phyloP scores from a whole-genome alignment of 2,888 invertebrate species.

The Mesorhabditis spiculigera region DNA sequence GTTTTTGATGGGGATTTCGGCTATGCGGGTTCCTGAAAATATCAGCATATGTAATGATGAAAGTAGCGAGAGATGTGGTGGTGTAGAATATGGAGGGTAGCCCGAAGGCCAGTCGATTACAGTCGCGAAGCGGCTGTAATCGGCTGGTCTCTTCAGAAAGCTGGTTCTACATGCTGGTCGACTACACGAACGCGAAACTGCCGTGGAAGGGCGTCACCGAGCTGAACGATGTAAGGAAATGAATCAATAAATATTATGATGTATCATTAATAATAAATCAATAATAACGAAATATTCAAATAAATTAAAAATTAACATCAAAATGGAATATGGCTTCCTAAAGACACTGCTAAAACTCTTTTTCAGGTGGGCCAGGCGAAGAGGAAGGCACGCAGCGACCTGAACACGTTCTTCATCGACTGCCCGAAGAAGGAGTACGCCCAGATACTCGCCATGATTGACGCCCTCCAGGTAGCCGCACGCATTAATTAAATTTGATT shows the following conservation, averaged over 20 bases:
- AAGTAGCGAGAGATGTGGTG: no score
- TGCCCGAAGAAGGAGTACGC: conserved; percentile 28
- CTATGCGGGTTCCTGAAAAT: no score
- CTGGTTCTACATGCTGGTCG: conserved; percentile 47
- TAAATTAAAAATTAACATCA: background rate
- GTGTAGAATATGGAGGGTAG: no score
- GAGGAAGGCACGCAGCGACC: conserved; percentile 18
- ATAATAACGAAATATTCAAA: background rate
- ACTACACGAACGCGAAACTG: conserved; percentile 46
- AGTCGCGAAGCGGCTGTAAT: no score
- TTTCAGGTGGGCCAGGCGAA: conserved; percentile 26
- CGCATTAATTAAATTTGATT: no score
- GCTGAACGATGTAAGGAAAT: conserved; percentile 25
- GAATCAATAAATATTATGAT: background rate
- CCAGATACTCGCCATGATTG: background rate
- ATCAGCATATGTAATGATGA: no score
- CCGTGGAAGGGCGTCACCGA: conserved; percentile 47
- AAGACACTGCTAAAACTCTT: background rate
- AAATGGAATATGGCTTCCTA: background rate
- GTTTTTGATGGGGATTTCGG: no score
- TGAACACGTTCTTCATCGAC: conserved; percentile 22
- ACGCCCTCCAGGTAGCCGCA: background rate
- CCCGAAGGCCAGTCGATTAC: no score
- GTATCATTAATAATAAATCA: background rate
- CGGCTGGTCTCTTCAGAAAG: background rate